phyloP scores from a whole-genome alignment of 2,113 vertebrate genomes.

The Anthoscopus minutus region DNA sequence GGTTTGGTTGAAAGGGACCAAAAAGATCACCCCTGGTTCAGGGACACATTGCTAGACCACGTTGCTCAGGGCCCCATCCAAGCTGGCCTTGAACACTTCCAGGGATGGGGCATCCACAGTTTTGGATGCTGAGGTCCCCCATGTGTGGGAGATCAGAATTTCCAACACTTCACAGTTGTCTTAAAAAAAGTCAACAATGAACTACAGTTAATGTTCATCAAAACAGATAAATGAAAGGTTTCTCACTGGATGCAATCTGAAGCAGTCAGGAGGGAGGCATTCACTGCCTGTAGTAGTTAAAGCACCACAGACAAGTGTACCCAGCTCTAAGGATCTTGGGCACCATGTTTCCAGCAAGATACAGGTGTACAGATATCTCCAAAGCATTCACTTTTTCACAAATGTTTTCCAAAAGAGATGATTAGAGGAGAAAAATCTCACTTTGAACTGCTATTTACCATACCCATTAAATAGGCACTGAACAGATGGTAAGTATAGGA shows the following conservation, averaged over 20 bases:
- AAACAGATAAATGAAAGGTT: neutral
- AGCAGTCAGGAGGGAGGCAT: neutral
- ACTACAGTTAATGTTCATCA: neutral
- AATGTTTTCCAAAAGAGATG: neutral
- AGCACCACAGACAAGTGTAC: neutral
- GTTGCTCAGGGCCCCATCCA: neutral
- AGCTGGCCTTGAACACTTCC: neutral
- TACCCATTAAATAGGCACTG: neutral
- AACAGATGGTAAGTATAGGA: constrained; percentile 40
- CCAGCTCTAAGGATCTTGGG: neutral
- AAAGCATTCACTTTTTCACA: neutral
- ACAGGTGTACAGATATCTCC: neutral
- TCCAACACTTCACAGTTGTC: neutral
- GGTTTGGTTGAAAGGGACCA: neutral
- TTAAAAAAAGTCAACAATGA: neutral
- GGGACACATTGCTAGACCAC: neutral
- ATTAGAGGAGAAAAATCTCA: constrained; percentile 7
- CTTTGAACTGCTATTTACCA: constrained; percentile 35
- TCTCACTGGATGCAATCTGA: neutral
- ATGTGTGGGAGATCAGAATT: neutral
- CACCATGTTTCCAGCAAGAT: neutral
- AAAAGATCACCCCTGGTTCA: neutral
- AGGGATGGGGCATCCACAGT: neutral
- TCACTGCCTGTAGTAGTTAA: neutral
- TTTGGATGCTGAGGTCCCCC: neutral